These are phyloP conservation scores for Catostylus mosaicus DNA, from an alignment of 30 jellyfish, hydroid and myxozoan genomes.

Conservation along the genomic window DNA sequence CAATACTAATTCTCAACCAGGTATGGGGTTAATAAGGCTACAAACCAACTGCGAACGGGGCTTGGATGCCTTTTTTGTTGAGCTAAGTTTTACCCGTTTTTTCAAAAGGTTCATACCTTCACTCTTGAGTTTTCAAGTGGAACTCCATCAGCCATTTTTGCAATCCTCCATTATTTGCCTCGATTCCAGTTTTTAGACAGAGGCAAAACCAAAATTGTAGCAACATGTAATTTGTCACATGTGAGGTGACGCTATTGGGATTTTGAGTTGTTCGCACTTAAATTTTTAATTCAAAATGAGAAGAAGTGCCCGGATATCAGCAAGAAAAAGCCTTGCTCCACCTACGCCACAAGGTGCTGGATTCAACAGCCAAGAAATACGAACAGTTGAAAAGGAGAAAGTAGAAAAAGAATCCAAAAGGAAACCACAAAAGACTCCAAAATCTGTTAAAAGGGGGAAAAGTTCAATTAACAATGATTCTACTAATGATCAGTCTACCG, in stretches of 20 bases:
- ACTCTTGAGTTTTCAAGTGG: slow-evolving; percentile 76
- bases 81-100: no score
- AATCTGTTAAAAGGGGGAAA: background rate
- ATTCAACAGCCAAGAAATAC: background rate
- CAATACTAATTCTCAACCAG: no score
- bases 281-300: slow-evolving; percentile 12
- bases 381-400: background rate
- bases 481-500: no score
- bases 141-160: slow-evolving; percentile 64
- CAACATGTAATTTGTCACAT: background rate
- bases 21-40: no score
- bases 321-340: slow-evolving; percentile 7
- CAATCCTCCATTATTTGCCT: background rate
- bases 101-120: no score
- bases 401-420: background rate
- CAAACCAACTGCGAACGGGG: no score
- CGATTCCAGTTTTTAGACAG: background rate
- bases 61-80: no score
- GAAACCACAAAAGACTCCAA: background rate
- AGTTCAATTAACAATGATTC: no score
- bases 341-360: background rate
- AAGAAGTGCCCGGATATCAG: slow-evolving; percentile 51
- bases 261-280: no score
- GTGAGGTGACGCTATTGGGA: background rate
- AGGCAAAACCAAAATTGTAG: background rate